Percentiles rank a stretch among this genome's conserved stretches.
Conservation (phyloP, 2,113 vertebrate genomes). For the Cololabis saira region DNA sequence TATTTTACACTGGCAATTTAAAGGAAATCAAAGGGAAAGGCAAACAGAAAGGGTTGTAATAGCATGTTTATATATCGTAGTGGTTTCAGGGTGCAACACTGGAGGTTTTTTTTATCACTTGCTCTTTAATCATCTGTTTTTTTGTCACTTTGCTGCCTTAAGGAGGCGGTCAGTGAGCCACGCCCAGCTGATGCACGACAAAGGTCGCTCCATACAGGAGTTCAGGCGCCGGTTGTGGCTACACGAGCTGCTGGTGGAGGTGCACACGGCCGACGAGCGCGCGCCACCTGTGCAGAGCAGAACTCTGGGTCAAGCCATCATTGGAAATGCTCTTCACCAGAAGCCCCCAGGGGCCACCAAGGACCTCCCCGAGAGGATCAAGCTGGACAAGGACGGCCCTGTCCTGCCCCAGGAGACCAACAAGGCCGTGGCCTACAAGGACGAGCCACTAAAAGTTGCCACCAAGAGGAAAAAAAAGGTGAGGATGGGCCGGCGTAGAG, state of each 20-base stretch:
- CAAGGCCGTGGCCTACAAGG: conserved; percentile 90
- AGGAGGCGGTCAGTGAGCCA: conserved; percentile 96
- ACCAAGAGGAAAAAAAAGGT: conserved; percentile 94
- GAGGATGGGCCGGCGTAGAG: conserved; percentile 88
- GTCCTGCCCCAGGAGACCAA: conserved; percentile 94
- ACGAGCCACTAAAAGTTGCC: conserved; percentile 85
- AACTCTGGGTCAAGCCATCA: conserved; percentile 67
- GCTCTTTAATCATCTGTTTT: neutral
- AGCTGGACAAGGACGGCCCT: conserved; percentile 78
- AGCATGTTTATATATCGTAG: too few relatives aligned
- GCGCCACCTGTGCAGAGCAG: conserved; percentile 57
- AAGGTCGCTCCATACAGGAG: conserved; percentile 92
- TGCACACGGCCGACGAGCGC: conserved; percentile 91
- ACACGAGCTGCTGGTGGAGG: conserved; percentile 90
- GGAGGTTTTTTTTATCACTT: neutral
- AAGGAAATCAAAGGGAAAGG: neutral
- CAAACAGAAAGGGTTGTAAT: neutral
- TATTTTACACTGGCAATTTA: neutral
- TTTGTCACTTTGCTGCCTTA: conserved; percentile 24
- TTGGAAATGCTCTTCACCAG: conserved; percentile 82
- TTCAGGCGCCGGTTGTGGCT: conserved; percentile 89
- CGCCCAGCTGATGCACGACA: conserved; percentile 96
- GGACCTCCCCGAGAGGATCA: conserved; percentile 85
- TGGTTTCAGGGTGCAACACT: too few relatives aligned
- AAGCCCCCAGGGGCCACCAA: conserved; percentile 89